These are phyloP conservation scores for Leptopilina clavipes DNA, from an alignment of 1,140 invertebrate species.

Conservation along the genomic window DNA sequence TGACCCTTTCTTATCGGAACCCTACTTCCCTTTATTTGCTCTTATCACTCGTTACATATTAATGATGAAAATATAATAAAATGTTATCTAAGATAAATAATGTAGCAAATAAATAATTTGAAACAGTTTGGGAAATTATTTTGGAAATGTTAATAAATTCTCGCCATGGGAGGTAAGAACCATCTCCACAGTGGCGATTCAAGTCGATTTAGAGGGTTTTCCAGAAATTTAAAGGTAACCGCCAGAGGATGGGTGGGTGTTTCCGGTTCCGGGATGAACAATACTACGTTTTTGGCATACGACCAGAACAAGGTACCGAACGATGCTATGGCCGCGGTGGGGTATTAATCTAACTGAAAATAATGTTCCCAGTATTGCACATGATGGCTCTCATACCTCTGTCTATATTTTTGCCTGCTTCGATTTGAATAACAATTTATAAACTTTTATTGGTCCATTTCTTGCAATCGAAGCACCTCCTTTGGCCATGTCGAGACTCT, in stretches of 20 bases:
- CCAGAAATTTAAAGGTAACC: slow-evolving; percentile 55
- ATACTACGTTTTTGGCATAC: slow-evolving; percentile 65
- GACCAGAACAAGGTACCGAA: slow-evolving; percentile 64
- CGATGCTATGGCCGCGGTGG: slow-evolving; percentile 58
- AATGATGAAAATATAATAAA: neutral
- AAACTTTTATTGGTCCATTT: slow-evolving; percentile 48
- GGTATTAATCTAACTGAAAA: slow-evolving; percentile 66
- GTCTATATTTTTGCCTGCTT: slow-evolving; percentile 46
- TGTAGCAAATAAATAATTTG: neutral
- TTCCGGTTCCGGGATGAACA: slow-evolving; percentile 63
- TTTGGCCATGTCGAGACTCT: neutral
- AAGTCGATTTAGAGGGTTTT: slow-evolving; percentile 39
- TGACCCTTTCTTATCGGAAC: no score
- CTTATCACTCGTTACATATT: no score
- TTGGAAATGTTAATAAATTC: slow-evolving; percentile 14
- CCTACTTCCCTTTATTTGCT: no score
- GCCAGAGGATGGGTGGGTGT: slow-evolving; percentile 51
- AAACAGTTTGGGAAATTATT: neutral
- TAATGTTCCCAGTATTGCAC: slow-evolving; percentile 52
- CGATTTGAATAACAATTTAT: slow-evolving; percentile 50
- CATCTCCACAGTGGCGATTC: slow-evolving; percentile 1
- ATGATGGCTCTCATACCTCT: slow-evolving; percentile 46
- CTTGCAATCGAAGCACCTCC: slow-evolving; percentile 13
- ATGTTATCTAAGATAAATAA: neutral
- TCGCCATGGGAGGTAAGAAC: neutral